Base-by-base conservation (phyloP, 2,797 vertebrate genomes). In the Crenichthys baileyi region DNA sequence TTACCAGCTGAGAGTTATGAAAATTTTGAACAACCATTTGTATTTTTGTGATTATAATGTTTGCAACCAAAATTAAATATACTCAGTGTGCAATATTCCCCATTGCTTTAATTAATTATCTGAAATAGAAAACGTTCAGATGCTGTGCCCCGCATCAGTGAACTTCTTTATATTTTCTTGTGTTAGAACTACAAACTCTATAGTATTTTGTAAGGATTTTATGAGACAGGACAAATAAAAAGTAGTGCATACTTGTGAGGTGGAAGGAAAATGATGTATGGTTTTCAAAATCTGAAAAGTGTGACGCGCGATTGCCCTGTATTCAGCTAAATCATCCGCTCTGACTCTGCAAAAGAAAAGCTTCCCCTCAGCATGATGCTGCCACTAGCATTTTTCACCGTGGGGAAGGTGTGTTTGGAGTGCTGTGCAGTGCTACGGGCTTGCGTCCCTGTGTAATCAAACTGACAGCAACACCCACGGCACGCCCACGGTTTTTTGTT, bases 81-180 rank as follows among this genome's bases (percentile, higher is more conserved):
- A 48, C 13, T 81, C 11, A 16, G 53, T 61, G 4, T 31, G 53
- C n/a, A 53, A 6, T 61, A 36, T 41, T 4, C 68, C 70, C 48
- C 6, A 36, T 46, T 4, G 0, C 44, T 63, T 1, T 83, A 61
- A 31, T 73, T 18, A 48, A 15, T n/a, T 48, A 7, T 78, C 63
- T 75, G 24, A 60, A 72, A n/a, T 63, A 77, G 29, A 83, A 76
- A 60, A 44, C 18, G 2, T 68, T 24, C 81, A 60, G 2, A 29
- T 29, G 29, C 1, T 0, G 4, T 60, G 58, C 26, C 58, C 13
- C n/a, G 8, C 22, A 56, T n/a, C n/a, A 56, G 31, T 67, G 22
- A 68, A 44, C 11, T 44, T 44, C 9, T 24, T 41, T 44, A 24
- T 22, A 68, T 44, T 24, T 9, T 44, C 6, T 44, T 15, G 11